A percentile compares a stretch with the other conserved stretches of the same genome.
Evolutionary conservation across 2,113 vertebrate species (phyloP).

Genomic region (Brienomyrus longianalis): DNA sequence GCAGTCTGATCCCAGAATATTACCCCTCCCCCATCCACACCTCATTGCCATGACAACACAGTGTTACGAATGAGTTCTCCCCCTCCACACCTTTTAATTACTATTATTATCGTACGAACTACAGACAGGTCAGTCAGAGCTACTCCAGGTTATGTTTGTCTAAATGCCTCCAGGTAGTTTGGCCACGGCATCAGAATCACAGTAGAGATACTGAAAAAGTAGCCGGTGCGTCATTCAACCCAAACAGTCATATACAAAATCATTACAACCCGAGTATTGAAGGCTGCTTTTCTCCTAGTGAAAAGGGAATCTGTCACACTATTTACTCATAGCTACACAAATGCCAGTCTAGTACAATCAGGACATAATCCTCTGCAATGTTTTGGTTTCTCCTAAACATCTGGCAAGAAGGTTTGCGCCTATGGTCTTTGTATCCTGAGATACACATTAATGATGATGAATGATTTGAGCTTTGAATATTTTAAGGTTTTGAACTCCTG

Average conservation of each 20-base stretch:
- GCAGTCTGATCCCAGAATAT: slow-evolving; percentile 28
- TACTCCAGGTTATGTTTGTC: background rate
- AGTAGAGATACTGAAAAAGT: background rate
- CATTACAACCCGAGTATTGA: background rate
- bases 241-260: background rate
- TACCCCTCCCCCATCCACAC: slow-evolving; percentile 30
- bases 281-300: background rate
- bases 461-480: background rate
- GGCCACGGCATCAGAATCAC: background rate
- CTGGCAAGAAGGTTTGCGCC: background rate
- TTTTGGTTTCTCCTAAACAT: background rate
- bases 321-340: background rate
- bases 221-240: background rate
- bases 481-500: background rate
- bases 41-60: slow-evolving; percentile 30
- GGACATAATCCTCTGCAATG: background rate
- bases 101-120: background rate
- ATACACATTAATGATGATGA: background rate
- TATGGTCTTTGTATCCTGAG: background rate
- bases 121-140: background rate
- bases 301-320: background rate
- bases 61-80: background rate
- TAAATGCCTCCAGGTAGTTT: background rate
- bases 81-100: background rate
- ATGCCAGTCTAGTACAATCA: background rate